Evolutionary conservation across 2,888 invertebrate species (phyloP).

Genomic region (Aproaerema taeniolella): DNA sequence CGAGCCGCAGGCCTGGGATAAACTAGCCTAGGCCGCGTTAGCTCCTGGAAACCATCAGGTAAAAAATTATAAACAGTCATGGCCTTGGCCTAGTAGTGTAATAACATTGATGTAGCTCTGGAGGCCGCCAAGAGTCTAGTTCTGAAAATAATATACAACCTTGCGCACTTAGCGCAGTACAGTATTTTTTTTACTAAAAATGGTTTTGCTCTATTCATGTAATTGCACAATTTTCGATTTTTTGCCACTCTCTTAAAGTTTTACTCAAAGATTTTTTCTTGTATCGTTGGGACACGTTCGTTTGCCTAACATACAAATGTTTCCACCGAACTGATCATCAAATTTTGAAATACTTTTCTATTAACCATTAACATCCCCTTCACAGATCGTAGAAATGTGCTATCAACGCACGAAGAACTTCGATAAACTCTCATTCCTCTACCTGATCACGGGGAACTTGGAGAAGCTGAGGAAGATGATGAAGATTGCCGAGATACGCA

Average conservation of each 20-base stretch:
- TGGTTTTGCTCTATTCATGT: too few species aligned
- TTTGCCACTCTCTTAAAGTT: too few species aligned
- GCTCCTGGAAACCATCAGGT: constrained; percentile 96
- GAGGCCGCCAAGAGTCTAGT: constrained; percentile 96
- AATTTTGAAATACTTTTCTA: too few species aligned
- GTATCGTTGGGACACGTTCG: too few species aligned
- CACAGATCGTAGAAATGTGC: constrained; percentile 95
- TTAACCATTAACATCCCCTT: constrained; percentile 1
- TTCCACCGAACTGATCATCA: too few species aligned
- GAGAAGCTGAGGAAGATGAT: constrained; percentile 99
- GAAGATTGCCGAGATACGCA: constrained; percentile 98
- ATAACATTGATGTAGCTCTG: constrained; percentile 98
- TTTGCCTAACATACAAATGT: too few species aligned
- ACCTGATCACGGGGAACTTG: constrained; percentile 97
- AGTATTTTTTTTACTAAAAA: too few species aligned
- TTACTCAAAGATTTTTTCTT: too few species aligned
- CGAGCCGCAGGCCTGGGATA: constrained; percentile 97
- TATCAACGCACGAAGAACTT: constrained; percentile 99
- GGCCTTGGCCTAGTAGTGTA: constrained; percentile 95
- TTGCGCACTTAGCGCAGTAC: too few species aligned
- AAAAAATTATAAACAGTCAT: too few species aligned
- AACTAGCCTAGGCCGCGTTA: constrained; percentile 94
- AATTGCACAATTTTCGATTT: too few species aligned
- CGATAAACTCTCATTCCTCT: constrained; percentile 98
- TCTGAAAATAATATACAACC: too few species aligned